Base-by-base conservation (phyloP, 2,888 invertebrate genomes). In the Philopedon plagiatum region DNA sequence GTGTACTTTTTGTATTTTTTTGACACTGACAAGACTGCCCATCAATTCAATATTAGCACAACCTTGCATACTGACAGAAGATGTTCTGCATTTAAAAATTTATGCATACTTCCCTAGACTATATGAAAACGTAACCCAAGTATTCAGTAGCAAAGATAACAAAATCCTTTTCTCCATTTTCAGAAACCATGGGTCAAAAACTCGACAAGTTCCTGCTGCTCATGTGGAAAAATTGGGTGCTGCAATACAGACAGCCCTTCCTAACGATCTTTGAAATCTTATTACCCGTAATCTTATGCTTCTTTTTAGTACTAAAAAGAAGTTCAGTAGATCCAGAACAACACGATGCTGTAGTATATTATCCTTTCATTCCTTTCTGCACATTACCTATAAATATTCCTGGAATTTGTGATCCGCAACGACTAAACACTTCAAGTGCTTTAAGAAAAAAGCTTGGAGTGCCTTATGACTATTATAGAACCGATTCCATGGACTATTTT, bases 171-270 rank as follows among this genome's bases (percentile, higher is more conserved):
- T 23, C 21, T n/a, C n/a, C 21, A 26, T 54, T 76, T 77, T 21
- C 66, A 78, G 79, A 49, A n/a, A 75, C 60, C 11, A 80, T 80
- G 80, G 78, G 77, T n/a, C 58, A 73, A 44, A 76, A 75, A 19
- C 68, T 74, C 71, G 85, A 87, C 32, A 91, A 92, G 83, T 92
- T 94, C 81, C 83, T 87, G 11, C 86, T 95, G 74, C 86, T 95
- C 70, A 88, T 94, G 84, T 95, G 95, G 95, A 95, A 95, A 86
- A 95, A 95, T 84, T 93, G 91, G 86, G 84, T 92, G 2, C 89
- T 94, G 46, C 94, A 94, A 86, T 91, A 89, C 87, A 87, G 94
- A 73, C 92, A 91, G 83, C 90, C 90, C 58, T 75, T 89, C 44
- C 91, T 93, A 81, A 91, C 94, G 0, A 60, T 88, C 0, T 81